Conservation (phyloP, 2,888 invertebrate species). For the Nebria salina region DNA sequence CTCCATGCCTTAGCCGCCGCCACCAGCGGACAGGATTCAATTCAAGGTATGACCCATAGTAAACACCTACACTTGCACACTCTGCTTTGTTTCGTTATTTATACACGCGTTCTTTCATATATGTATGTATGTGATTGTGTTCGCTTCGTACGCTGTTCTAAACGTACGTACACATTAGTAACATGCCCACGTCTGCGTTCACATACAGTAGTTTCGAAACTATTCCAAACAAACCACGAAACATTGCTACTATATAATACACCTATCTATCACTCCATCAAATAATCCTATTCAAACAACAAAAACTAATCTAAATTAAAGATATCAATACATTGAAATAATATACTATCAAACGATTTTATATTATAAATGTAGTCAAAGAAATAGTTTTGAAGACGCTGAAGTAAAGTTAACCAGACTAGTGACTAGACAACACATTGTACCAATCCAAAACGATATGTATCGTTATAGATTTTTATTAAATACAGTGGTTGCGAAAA, state of each 20-base stretch:
- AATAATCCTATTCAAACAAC: neutral
- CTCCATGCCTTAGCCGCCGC: neutral
- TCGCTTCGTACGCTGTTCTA: constrained; percentile 31
- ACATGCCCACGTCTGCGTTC: constrained; percentile 37
- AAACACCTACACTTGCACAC: constrained; percentile 30
- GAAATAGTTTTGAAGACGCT: constrained; percentile 8
- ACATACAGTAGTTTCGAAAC: constrained; percentile 13
- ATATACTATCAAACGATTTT: no score
- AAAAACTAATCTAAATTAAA: no score
- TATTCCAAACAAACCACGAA: neutral
- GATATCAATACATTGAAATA: no score
- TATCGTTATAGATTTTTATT: constrained; percentile 12
- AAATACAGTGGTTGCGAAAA: neutral
- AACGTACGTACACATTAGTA: constrained; percentile 44
- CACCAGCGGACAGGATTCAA: neutral
- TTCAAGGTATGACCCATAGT: constrained; percentile 2
- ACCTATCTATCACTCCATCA: neutral
- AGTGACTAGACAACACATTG: constrained; percentile 13
- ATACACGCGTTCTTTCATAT: constrained; percentile 38
- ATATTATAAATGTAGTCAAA: no score
- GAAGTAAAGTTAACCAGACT: constrained; percentile 1
- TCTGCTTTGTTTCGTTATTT: constrained; percentile 38
- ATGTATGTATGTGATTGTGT: constrained; percentile 47
- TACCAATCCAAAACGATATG: constrained; percentile 22
- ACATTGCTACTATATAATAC: neutral